Percentiles rank a stretch among this genome's conserved stretches.
phyloP scores from a whole-genome alignment of 2,113 vertebrate species.

The Seriola dumerili region DNA sequence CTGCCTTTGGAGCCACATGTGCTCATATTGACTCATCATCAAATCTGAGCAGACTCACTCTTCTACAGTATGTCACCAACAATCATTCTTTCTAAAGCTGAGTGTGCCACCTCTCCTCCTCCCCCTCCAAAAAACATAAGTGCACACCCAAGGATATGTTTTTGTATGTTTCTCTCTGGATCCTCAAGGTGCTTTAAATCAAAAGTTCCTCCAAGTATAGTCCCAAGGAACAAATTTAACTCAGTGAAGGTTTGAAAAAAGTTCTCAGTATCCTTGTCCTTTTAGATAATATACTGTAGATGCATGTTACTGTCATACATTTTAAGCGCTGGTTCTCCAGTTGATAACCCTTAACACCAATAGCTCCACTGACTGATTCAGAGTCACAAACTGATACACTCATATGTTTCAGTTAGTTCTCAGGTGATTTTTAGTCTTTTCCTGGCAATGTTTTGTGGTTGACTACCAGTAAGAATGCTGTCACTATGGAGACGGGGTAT shows the following conservation, averaged over 20 bases:
- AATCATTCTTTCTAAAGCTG: too few species aligned
- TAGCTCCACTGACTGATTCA: background rate
- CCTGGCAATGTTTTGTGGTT: background rate
- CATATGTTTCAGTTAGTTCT: too few species aligned
- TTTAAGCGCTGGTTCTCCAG: background rate
- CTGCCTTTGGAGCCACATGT: background rate
- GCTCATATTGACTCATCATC: background rate
- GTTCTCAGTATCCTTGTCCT: background rate
- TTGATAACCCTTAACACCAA: background rate
- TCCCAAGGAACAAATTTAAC: background rate
- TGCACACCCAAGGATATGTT: too few species aligned
- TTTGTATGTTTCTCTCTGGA: background rate
- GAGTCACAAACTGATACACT: background rate
- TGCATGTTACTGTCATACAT: background rate
- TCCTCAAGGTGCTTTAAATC: too few species aligned
- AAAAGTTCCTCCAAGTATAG: background rate
- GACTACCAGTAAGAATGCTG: background rate
- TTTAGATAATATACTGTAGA: background rate
- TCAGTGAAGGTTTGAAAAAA: background rate
- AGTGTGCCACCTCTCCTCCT: background rate
- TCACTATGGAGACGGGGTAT: background rate
- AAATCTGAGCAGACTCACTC: background rate
- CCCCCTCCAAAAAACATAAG: background rate
- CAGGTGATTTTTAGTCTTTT: constrained; percentile 3
- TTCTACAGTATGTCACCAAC: too few species aligned